phyloP scores from a whole-genome alignment of 1,140 invertebrate genomes.

The Bombus haemorrhoidalis region DNA sequence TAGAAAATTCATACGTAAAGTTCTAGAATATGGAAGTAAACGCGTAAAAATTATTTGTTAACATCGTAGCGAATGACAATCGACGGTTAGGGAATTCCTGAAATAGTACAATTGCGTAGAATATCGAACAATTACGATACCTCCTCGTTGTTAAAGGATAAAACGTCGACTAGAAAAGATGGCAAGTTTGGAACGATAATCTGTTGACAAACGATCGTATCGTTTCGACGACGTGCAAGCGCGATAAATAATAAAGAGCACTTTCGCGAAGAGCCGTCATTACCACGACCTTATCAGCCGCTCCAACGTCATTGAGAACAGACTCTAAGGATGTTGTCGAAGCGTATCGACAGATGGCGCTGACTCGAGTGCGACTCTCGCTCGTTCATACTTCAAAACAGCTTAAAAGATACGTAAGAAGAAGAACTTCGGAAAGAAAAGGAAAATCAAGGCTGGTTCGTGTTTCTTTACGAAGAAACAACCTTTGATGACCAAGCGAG shows the following conservation, averaged over 20 bases:
- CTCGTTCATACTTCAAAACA: not conserved
- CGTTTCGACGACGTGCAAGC: not conserved
- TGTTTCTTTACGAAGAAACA: not conserved
- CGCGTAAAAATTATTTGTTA: too few relatives aligned
- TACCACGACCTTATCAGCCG: constrained; percentile 40
- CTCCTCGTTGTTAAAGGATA: not conserved
- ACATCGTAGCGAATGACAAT: not conserved
- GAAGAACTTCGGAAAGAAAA: not conserved
- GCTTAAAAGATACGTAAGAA: not conserved
- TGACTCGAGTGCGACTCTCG: not conserved
- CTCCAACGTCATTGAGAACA: constrained; percentile 19
- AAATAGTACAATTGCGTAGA: not conserved
- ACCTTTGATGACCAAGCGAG: not conserved
- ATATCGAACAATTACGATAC: not conserved
- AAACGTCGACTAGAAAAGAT: not conserved
- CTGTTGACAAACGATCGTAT: constrained; percentile 2
- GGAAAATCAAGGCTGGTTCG: too few relatives aligned
- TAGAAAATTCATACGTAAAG: too few relatives aligned
- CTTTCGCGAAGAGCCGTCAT: not conserved
- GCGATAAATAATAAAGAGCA: constrained; percentile 25
- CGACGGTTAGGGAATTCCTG: not conserved
- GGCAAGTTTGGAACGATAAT: not conserved
- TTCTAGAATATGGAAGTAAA: too few relatives aligned
- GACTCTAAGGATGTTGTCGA: constrained; percentile 15
- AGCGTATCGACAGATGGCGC: constrained; percentile 37